Percentiles rank a stretch among this genome's conserved stretches.
Evolutionary conservation across 2,888 invertebrate species (phyloP).

Genomic region (Plagiodera versicolora): DNA sequence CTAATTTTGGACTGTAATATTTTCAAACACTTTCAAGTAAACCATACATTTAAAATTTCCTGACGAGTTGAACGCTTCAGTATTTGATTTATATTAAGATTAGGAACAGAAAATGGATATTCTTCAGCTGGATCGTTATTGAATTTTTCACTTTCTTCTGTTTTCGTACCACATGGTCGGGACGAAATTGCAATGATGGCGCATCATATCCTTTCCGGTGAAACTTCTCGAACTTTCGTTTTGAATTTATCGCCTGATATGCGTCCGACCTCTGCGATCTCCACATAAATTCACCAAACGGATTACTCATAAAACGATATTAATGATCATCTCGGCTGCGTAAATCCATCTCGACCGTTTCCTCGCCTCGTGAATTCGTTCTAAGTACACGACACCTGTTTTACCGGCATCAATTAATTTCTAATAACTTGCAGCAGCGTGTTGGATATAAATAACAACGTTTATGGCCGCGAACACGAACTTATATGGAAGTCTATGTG

Average conservation of each 20-base stretch:
- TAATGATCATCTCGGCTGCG: conserved; percentile 3
- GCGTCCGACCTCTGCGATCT: background rate
- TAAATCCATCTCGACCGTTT: conserved; percentile 8
- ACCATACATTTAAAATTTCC: too few relatives aligned
- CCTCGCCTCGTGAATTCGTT: conserved; percentile 11
- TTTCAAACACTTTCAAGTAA: too few relatives aligned
- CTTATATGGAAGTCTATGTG: background rate
- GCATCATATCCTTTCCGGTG: too few relatives aligned
- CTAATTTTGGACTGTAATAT: too few relatives aligned
- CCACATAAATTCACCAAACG: background rate
- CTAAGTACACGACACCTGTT: conserved; percentile 17
- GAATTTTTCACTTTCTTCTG: too few relatives aligned
- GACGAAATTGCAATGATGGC: too few relatives aligned
- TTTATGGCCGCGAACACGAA: conserved; percentile 13
- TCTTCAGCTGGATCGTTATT: too few relatives aligned
- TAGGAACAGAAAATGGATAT: too few relatives aligned
- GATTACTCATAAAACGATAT: conserved; percentile 15
- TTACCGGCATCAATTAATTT: conserved; percentile 22
- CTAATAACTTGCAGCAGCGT: conserved; percentile 15
- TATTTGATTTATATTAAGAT: too few relatives aligned
- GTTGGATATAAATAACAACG: conserved; percentile 11
- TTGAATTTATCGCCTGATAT: conserved; percentile 21
- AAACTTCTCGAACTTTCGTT: conserved; percentile 31
- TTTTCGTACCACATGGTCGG: too few relatives aligned
- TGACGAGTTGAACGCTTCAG: too few relatives aligned